These are phyloP conservation scores for Drosophila kanekoi DNA, from an alignment of 2,888 invertebrate species.

Conservation along the genomic window DNA sequence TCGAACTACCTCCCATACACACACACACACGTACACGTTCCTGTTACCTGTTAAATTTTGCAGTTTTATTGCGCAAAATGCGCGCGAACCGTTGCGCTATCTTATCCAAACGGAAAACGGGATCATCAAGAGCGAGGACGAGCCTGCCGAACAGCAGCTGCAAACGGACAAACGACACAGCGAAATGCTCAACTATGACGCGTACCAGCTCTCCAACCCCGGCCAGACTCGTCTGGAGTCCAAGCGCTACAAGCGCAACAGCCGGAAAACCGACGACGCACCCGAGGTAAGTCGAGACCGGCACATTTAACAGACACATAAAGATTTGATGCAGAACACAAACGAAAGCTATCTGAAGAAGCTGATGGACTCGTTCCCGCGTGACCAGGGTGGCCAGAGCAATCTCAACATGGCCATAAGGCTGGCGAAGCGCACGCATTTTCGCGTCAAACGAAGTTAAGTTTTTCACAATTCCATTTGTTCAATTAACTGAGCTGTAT, in stretches of 20 bases:
- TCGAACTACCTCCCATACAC: not conserved
- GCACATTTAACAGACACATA: not conserved
- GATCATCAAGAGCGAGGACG: slow-evolving; percentile 45
- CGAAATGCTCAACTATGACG: slow-evolving; percentile 49
- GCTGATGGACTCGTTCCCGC: slow-evolving; percentile 83
- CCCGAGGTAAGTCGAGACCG: slow-evolving; percentile 41
- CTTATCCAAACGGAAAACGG: slow-evolving; percentile 41
- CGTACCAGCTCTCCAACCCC: slow-evolving; percentile 3
- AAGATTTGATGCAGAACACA: slow-evolving; percentile 47
- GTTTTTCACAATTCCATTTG: slow-evolving; percentile 28
- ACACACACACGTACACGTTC: slow-evolving; percentile 8
- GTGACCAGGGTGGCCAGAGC: slow-evolving; percentile 62
- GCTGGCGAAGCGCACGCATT: slow-evolving; percentile 59
- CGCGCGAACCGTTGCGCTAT: slow-evolving; percentile 51
- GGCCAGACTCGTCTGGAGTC: slow-evolving; percentile 12
- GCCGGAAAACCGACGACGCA: slow-evolving; percentile 49
- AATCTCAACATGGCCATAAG: slow-evolving; percentile 51
- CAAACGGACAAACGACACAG: slow-evolving; percentile 40
- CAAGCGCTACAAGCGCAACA: slow-evolving; percentile 56
- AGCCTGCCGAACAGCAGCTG: slow-evolving; percentile 32
- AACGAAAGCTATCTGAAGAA: slow-evolving; percentile 81
- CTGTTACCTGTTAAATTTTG: slow-evolving; percentile 29
- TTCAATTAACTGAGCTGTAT: slow-evolving; percentile 18
- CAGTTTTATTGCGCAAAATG: slow-evolving; percentile 64
- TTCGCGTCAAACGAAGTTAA: slow-evolving; percentile 81